These are phyloP conservation scores for Euzetes globulus DNA, from an alignment of 2,888 invertebrate genomes.

Conservation along the genomic window DNA sequence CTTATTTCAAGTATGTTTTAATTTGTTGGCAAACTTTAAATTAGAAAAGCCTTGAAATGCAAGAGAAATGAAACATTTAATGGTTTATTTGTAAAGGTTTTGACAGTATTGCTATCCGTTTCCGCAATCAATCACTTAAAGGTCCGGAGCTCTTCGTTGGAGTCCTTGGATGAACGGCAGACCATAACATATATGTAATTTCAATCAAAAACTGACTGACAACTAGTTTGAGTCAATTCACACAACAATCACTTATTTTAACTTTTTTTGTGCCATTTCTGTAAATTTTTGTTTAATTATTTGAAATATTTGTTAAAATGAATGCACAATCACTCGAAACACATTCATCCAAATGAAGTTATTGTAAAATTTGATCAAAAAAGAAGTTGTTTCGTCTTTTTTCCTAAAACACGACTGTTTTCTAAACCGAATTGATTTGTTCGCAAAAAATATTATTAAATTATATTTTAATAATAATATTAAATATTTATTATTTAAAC, in stretches of 20 bases:
- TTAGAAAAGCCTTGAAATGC: slow-evolving; percentile 10
- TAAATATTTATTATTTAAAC: background rate
- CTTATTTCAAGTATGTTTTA: slow-evolving; percentile 38
- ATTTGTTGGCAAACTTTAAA: background rate
- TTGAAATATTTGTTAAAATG: background rate
- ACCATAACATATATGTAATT: slow-evolving; percentile 32
- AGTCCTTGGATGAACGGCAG: slow-evolving; percentile 33
- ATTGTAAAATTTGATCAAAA: no score
- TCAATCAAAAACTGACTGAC: background rate
- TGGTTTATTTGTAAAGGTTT: slow-evolving; percentile 12
- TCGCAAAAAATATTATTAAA: no score
- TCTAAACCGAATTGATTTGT: no score
- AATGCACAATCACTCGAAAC: no score
- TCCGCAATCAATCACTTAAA: slow-evolving; percentile 34
- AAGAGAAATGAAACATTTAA: background rate
- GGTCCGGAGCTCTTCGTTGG: slow-evolving; percentile 32
- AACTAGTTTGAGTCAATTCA: slow-evolving; percentile 3
- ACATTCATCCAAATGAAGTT: no score
- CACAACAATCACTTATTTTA: background rate
- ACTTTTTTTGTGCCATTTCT: background rate
- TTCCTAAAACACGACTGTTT: no score
- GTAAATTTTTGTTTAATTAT: background rate
- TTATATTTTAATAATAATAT: background rate
- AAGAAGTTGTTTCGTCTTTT: no score
- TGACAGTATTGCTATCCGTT: slow-evolving; percentile 29